phyloP scores from a whole-genome alignment of 2,888 invertebrate genomes.

The Cataglyphis livida region DNA sequence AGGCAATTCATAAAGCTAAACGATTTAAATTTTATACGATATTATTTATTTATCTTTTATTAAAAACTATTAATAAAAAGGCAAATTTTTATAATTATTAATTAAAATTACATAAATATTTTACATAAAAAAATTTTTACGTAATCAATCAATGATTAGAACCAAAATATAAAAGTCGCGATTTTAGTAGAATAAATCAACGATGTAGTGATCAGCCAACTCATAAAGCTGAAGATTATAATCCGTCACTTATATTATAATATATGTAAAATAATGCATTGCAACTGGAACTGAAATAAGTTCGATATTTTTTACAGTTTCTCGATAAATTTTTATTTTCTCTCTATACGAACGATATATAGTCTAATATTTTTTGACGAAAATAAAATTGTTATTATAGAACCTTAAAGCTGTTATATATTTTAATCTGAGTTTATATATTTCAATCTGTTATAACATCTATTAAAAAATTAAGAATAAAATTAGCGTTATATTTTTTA shows the following conservation, averaged over 20 bases:
- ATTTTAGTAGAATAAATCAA: slow-evolving; percentile 40
- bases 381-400: background rate
- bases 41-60: background rate
- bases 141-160: background rate
- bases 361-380: slow-evolving; percentile 6
- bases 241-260: background rate
- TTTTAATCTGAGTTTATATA: background rate
- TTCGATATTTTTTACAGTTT: background rate
- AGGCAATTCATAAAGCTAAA: background rate
- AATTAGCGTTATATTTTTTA: slow-evolving; percentile 9
- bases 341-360: background rate
- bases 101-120: background rate
- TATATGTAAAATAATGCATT: background rate
- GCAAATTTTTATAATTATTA: background rate
- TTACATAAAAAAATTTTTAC: background rate
- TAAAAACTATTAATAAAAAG: background rate
- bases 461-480: slow-evolving; percentile 5
- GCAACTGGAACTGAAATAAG: background rate
- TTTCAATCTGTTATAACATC: background rate
- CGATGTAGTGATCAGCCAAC: background rate
- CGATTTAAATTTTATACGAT: background rate
- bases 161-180: background rate
- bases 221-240: background rate
- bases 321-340: slow-evolving; percentile 20
- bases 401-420: background rate